Conservation (phyloP, 2,113 vertebrate species). For the Misgurnus anguillicaudatus region DNA sequence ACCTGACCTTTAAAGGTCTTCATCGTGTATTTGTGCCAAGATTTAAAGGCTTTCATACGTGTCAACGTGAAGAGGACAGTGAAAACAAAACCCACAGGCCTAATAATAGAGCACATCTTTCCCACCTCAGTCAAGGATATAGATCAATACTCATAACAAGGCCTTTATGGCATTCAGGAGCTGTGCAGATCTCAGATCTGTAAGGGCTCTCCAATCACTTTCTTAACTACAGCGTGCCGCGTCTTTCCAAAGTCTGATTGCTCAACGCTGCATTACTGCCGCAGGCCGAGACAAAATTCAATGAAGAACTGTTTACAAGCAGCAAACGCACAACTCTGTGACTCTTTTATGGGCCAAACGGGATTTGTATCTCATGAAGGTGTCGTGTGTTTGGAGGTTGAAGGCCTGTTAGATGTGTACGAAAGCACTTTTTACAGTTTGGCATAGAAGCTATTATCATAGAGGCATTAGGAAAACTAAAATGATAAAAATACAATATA, state of each 20-base stretch:
- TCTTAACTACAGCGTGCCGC: neutral
- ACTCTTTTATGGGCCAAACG: neutral
- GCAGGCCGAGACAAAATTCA: neutral
- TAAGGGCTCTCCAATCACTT: slow-evolving; percentile 21
- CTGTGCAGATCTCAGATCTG: neutral
- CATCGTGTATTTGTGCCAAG: slow-evolving; percentile 1
- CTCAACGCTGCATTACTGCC: neutral
- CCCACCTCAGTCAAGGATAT: slow-evolving; percentile 54
- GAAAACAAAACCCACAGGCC: slow-evolving; percentile 39
- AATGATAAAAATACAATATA: too few relatives aligned
- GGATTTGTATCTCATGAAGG: neutral
- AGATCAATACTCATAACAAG: slow-evolving; percentile 56
- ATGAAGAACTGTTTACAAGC: neutral
- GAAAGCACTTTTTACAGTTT: too few relatives aligned
- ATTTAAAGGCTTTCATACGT: slow-evolving; percentile 29
- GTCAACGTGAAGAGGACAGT: slow-evolving; percentile 45
- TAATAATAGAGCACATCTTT: slow-evolving; percentile 53
- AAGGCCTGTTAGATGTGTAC: too few relatives aligned
- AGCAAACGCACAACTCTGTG: neutral
- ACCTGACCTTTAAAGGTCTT: slow-evolving; percentile 30
- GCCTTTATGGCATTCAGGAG: slow-evolving; percentile 38
- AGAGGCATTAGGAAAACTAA: too few relatives aligned
- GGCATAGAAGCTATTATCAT: too few relatives aligned
- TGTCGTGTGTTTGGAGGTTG: too few relatives aligned
- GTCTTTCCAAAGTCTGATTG: slow-evolving; percentile 22